Base-by-base conservation (phyloP, 2,888 invertebrate genomes). In the Drosophila imparisetae region DNA sequence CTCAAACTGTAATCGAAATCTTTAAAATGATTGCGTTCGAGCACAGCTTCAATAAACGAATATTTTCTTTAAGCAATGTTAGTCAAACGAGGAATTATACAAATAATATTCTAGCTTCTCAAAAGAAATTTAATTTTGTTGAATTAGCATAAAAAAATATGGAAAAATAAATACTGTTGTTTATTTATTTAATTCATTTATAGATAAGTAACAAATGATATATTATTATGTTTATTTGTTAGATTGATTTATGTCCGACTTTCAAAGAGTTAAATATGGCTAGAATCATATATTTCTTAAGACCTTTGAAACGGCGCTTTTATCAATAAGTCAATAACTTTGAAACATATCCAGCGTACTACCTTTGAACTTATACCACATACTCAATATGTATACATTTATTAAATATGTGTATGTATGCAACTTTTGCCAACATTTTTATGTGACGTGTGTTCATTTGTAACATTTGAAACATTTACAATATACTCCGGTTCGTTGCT, bases 361-460 rank as follows among this genome's bases (percentile, higher is more conserved):
- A 24, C 34, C 24, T 24, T 0, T 0, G 24, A 34, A 18, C 21
- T 34, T 24, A 34, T 24, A 18, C 53, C 34, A 36, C 15, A 27
- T 24, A 27, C 18, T 36, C 21, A 27, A 71, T 11, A 5, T 40
- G 13, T 18, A 40, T 11, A 24, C n/a, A 21, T 18, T 11, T 30
- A 45, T 49, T 52, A n/a, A 48, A 61, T 58, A 36, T 58, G 27
- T 63, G 21, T 42, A 34, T 64, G 38, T 64, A 10, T 38, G 49
- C 8, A 40, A 27, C 36, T 36, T 63, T 50, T 55, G 48, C 57
- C 48, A 65, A 55, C 71, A 74, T 78, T 80, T 83, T 70, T 40
- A 62, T 54, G 57, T 81, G 84, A 83, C 72, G 72, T 73, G 59
- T 75, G 83, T 75, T 83, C 82, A 83, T 86, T 79, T 78, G 79